Conservation (phyloP, 2,113 vertebrate genomes). For the Hyaena hyaena region DNA sequence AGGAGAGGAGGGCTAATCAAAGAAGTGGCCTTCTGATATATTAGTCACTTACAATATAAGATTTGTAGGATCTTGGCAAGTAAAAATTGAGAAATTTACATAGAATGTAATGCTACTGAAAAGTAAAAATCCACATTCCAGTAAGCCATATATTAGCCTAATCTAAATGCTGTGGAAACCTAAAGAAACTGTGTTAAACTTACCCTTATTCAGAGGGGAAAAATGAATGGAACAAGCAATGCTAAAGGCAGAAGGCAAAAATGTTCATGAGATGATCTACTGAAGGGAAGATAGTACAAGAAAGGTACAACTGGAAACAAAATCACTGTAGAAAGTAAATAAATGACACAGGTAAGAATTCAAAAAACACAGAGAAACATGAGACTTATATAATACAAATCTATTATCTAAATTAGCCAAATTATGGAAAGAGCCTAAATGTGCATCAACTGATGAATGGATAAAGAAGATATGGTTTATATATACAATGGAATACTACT, state of each 20-base stretch:
- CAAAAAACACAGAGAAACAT: background rate
- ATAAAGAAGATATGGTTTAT: no score
- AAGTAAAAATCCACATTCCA: background rate
- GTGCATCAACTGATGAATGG: no score
- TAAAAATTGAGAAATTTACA: conserved; percentile 19
- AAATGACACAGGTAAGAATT: background rate
- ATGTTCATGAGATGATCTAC: background rate
- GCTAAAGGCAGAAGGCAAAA: background rate
- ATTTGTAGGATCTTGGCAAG: background rate
- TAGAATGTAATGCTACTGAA: background rate
- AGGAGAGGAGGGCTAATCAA: background rate
- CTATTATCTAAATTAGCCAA: background rate
- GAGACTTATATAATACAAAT: background rate
- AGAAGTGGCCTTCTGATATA: background rate
- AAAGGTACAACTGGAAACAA: background rate
- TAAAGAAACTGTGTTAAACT: background rate
- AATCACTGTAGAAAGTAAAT: background rate
- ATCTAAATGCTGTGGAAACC: background rate
- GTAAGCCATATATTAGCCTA: background rate
- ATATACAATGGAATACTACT: no score
- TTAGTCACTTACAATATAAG: background rate
- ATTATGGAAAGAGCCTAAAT: no score
- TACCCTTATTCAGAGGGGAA: background rate
- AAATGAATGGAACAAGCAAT: background rate
- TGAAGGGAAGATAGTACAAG: background rate